These are phyloP conservation scores for Mixornis gularis DNA, from an alignment of 2,113 vertebrate species.

Conservation along the genomic window DNA sequence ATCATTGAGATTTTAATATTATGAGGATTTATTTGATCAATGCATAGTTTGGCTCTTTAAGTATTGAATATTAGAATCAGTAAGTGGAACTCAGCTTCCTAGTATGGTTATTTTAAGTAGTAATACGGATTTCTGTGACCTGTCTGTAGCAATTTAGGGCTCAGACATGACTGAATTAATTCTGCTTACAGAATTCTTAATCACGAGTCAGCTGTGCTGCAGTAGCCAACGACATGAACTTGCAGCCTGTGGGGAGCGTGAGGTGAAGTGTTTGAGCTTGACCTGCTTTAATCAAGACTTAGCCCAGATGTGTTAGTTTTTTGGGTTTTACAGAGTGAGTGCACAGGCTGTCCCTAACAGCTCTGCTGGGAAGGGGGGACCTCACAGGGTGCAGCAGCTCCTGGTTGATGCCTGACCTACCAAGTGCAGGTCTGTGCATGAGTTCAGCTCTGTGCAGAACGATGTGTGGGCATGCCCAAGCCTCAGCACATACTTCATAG, in stretches of 20 bases:
- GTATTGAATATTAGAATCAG: neutral
- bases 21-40: neutral
- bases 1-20: neutral
- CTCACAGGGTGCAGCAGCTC: rapidly evolving
- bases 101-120: neutral
- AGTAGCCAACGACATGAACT: neutral
- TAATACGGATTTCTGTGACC: conserved; percentile 9
- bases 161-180: conserved; percentile 33
- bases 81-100: neutral
- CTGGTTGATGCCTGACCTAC: neutral
- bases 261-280: neutral
- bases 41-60: neutral
- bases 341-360: rapidly evolving
- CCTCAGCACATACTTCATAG: rapidly evolving
- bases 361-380: neutral
- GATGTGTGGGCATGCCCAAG: rapidly evolving
- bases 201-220: neutral
- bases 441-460: neutral
- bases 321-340: neutral
- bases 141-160: conserved; percentile 12
- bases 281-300: neutral
- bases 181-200: conserved; percentile 25
- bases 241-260: neutral
- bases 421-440: neutral
- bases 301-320: neutral